Evolutionary conservation across 2,888 invertebrate genomes (phyloP).

Genomic region (Drosophila cracens): DNA sequence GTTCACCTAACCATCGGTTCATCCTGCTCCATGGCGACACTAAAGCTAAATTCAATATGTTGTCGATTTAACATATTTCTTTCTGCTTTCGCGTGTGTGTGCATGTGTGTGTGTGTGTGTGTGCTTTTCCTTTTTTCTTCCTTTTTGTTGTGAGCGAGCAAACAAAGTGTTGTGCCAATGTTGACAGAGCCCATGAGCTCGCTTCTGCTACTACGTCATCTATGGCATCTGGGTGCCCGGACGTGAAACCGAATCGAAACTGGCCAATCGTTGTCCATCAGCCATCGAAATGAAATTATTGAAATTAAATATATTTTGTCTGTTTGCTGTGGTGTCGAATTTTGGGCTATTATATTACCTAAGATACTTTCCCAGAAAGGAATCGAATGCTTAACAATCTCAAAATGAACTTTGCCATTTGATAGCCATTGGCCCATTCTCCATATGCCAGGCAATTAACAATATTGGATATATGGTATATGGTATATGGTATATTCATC

Average conservation of each 20-base stretch:
- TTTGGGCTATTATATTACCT: conserved; percentile 66
- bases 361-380: conserved; percentile 27
- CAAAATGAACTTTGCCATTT: conserved; percentile 38
- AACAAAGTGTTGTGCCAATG: conserved; percentile 75
- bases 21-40: conserved; percentile 48
- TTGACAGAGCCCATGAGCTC: conserved; percentile 67
- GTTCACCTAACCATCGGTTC: conserved; percentile 4
- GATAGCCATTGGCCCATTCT: conserved; percentile 17
- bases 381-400: conserved; percentile 44
- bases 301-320: conserved; percentile 61
- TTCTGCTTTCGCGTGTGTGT: conserved; percentile 41
- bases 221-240: conserved; percentile 10
- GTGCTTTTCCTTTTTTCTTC: conserved; percentile 4
- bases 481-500: no score
- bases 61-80: conserved; percentile 75
- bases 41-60: conserved; percentile 78
- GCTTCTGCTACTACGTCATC: conserved; percentile 56
- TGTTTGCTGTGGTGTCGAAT: conserved; percentile 66
- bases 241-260: conserved; percentile 18
- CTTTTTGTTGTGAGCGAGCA: conserved; percentile 44
- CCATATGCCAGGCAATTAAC: conserved; percentile 17
- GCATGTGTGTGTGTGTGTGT: conserved; percentile 6
- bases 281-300: conserved; percentile 62
- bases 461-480: background rate
- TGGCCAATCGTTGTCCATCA: conserved; percentile 42